Evolutionary conservation across 2,888 invertebrate genomes (phyloP), one percentile per base, ranked within the genome.

Genomic region (Macrostomum cliftonense): DNA sequence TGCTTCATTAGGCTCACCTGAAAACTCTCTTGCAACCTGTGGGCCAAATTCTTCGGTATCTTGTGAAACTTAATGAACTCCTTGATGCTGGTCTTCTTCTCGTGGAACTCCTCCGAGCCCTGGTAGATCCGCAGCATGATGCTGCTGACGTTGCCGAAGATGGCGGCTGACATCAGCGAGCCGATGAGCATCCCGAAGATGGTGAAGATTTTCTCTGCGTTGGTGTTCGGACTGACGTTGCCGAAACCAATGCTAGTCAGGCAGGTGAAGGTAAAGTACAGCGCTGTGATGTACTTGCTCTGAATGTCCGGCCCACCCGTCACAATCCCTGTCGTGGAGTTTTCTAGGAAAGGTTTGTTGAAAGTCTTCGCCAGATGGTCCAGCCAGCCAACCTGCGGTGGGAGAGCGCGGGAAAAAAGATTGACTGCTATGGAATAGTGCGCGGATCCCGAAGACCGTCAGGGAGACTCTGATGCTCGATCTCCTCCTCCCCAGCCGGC

Each of bases 231-330:
- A 1, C 67, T 63, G 21, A 70, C 62, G 54, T 70, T 70, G 14
- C 70, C 70, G 54, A 70, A 70, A 2, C 70, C 70, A 37, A 70
- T 68, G 56, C 66, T 66, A 19, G 70, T 70, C 42, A 70, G 57
- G 42, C 61, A 65, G 4, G 70, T 70, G 55, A 70, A 65, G 5
- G 68, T 68, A 57, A 70, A 70, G 57, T 69, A 70, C 36, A 70
- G 58, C 11, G 70, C 62, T 16, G 69, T 70, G 46, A 70, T 64
- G 54, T 70, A 70, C 49, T 61, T 62, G 39, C 68, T 63, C 49
- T 61, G 57, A 37, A 68, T 64, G 46, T 63, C 62, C 0, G 68
- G 68, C 16, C 68, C 68, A 9, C 48, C 48, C 5, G 16, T 17
- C 16, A 20, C 16, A 17, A 49, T 19, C 49, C 63, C 61, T n/a